Evolutionary conservation across 2,797 vertebrate genomes (phyloP), one percentile per base, ranked within the genome.

Genomic region (Monodelphis domestica): DNA sequence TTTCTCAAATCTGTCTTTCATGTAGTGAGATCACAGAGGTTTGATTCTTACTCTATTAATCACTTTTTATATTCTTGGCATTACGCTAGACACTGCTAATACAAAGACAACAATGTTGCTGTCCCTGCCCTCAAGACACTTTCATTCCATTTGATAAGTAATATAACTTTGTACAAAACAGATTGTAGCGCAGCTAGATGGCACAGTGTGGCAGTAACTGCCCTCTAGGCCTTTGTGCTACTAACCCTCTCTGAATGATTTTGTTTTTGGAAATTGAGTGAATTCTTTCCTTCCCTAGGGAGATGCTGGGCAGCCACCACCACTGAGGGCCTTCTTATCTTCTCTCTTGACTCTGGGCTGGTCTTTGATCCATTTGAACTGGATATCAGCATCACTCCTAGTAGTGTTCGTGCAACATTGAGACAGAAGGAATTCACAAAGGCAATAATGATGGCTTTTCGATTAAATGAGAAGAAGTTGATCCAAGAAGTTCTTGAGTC

Each of bases 341-440:
- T 99, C 98, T 99, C 99, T 0, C 98, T 99, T 54, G 99, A 99
- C 0, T 96, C 99, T 0, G 98, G 99, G 10, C 96, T 99, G 87
- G 98, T 99, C 87, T 99, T 99, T 12, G 99, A 99, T 97, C 99
- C 99, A 0, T 99, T 99, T 17, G 99, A 99, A 92, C 98, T 99
- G 28, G 99, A 99, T 97, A 97, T 99, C 95, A 99, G 99, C n/a
- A 98, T 99, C 95, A 99, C 99, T 0, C 99, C 99, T 0, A 97
- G 96, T 89, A 99, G 98, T 91, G 98, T 99, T 12, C 99, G 91
- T 2, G 98, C 98, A 57, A 99, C 99, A 6, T 96, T 99, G 63
- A 97, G 89, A 87, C 98, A 98, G 50, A 98, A 98, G 96, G 98
- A 99, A 29, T 99, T 99, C 98, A 96, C 98, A 9, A 94, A 98